Base-by-base conservation (phyloP, 2,113 vertebrate species). In the Labrus mixtus region DNA sequence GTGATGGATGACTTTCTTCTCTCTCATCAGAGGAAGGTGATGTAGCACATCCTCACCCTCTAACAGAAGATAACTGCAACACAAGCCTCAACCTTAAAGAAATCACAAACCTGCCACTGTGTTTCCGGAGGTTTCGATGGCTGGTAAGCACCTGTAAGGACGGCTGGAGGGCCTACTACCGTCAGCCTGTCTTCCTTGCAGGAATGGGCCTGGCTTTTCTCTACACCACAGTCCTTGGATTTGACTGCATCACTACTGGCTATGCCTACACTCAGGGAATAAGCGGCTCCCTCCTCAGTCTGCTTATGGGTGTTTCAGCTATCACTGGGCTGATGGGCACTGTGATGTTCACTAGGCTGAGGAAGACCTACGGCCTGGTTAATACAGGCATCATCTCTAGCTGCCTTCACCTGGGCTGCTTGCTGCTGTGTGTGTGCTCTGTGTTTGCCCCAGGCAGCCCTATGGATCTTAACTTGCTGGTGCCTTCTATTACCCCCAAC, bases 391-490 rank as follows among this genome's bases (percentile, higher is more conserved):
- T 95, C 80, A 90, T 94, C 90, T 95, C 94, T 64, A 95, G 95
- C 80, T 92, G 89, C 81, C 87, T 96, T 53, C 95, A 95, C 54
- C 59, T 94, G 70, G 84, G 87, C 65, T 96, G 95, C 85, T 90
- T 96, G 78, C 90, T 90, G 45, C 92, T 94, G 66, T 95, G 95
- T 13, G 86, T 96, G 60, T 93, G 94, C 85, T 96, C 95, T 41
- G 92, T 95, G 72, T 96, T 96, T 83, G 94, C 93, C 72, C 93
- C 95, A 0, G 94, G 95, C 56, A 96, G 95, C 88, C 93, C 95
- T 43, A 93, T 96, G 89, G 93, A 95, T 77, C 90, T 92, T 33
- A 91, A 93, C 69, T 78, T 93, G 85, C 85, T 95, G 72, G 90
- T 83, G 82, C 86, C 92, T 43, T 76, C 88, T 63, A 72, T 84